phyloP scores from a whole-genome alignment of 1,140 invertebrate species.

The Melanaphis sacchari region DNA sequence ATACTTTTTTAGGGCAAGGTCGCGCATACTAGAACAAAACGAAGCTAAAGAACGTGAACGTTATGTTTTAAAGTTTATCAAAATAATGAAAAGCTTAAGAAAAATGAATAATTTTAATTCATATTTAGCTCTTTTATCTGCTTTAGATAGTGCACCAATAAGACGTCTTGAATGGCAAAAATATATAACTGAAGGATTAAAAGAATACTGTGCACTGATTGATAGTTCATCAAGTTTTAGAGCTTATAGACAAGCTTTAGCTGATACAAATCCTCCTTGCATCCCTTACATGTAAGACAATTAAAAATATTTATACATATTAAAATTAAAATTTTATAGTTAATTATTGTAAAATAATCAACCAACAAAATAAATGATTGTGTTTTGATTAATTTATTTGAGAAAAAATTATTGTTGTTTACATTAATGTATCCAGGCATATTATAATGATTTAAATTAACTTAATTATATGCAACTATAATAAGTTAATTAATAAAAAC shows the following conservation, averaged over 20 bases:
- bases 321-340: background rate
- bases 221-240: constrained; percentile 96
- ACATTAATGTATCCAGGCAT: too few relatives aligned
- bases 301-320: background rate
- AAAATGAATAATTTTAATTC: constrained; percentile 99
- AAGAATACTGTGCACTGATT: constrained; percentile 93
- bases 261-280: constrained; percentile 94
- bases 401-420: background rate
- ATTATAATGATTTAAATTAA: too few relatives aligned
- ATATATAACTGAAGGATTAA: constrained; percentile 88
- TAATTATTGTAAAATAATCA: background rate
- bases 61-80: constrained; percentile 96
- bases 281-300: constrained; percentile 94
- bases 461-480: too few relatives aligned
- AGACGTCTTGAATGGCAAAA: constrained; percentile 94
- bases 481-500: too few relatives aligned
- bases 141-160: constrained; percentile 95
- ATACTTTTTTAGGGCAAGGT: constrained; percentile 73
- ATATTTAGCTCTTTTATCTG: constrained; percentile 94
- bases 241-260: constrained; percentile 91
- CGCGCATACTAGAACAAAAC: constrained; percentile 78
- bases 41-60: constrained; percentile 94
- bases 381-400: background rate
- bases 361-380: background rate
- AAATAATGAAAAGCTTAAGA: constrained; percentile 96